phyloP scores from a whole-genome alignment of 2,113 vertebrate genomes.

The Hippolais icterina region DNA sequence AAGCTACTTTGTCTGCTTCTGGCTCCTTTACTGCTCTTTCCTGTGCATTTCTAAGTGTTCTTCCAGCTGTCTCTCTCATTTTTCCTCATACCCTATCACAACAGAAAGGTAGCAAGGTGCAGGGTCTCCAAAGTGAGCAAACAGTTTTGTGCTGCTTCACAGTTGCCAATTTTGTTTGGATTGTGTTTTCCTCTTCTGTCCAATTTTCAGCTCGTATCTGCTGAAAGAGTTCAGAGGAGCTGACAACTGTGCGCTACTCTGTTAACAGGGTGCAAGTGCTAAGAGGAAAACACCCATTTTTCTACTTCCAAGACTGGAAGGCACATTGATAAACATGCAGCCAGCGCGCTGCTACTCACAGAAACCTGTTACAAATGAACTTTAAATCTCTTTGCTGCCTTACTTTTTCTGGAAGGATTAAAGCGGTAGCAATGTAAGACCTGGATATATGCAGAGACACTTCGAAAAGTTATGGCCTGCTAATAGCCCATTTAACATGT shows the following conservation, averaged over 20 bases:
- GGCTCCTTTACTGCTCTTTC: not conserved
- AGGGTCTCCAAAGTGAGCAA: not conserved
- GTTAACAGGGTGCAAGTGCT: not conserved
- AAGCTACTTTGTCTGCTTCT: not conserved
- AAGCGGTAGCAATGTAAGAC: not conserved
- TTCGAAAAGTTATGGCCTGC: not conserved
- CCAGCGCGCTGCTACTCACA: not conserved
- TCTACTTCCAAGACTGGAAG: not conserved
- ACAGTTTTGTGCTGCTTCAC: not conserved
- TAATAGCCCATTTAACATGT: slow-evolving; percentile 8
- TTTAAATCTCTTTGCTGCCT: not conserved
- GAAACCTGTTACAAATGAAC: not conserved
- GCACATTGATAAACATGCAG: not conserved
- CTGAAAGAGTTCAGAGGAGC: not conserved
- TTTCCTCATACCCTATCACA: not conserved
- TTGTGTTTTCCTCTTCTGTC: not conserved
- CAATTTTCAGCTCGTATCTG: not conserved
- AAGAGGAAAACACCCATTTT: not conserved
- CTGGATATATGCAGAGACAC: not conserved
- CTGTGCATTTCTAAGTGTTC: not conserved
- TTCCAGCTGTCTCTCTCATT: not conserved
- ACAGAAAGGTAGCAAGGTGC: not conserved
- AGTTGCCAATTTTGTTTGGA: not conserved
- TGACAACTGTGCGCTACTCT: not conserved
- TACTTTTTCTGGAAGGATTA: not conserved